phyloP scores from a whole-genome alignment of 2,797 vertebrate genomes.

The Esox lucius region DNA sequence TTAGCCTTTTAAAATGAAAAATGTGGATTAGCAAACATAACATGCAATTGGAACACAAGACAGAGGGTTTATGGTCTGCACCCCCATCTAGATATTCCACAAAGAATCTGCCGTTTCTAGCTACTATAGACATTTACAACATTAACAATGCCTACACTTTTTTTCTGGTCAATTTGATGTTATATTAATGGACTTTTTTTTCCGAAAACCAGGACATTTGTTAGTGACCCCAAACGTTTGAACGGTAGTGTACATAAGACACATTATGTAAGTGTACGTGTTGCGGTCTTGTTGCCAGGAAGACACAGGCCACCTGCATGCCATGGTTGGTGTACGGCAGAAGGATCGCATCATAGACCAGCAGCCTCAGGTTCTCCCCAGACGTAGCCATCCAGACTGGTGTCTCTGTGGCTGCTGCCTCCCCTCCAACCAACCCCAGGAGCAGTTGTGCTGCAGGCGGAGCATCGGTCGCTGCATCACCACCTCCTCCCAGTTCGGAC shows the following conservation, averaged over 20 bases:
- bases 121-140: no score
- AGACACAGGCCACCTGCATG: slow-evolving; percentile 51
- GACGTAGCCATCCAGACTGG: slow-evolving; percentile 57
- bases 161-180: no score
- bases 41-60: no score
- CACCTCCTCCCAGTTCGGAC: slow-evolving; percentile 64
- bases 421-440: slow-evolving; percentile 38
- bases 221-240: no score
- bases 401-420: slow-evolving; percentile 72
- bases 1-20: no score
- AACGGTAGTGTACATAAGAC: background rate
- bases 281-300: slow-evolving; percentile 53
- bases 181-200: no score
- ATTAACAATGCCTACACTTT: no score
- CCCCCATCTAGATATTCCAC: no score
- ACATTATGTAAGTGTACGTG: background rate
- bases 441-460: slow-evolving; percentile 80
- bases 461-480: slow-evolving; percentile 68
- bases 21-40: no score
- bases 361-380: background rate
- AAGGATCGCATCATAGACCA: background rate
- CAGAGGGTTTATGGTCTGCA: no score
- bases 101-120: no score
- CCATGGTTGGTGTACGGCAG: slow-evolving; percentile 53
- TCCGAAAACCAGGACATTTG: no score